These are phyloP conservation scores for Pimephales promelas DNA, from an alignment of 2,113 vertebrate genomes.

Conservation along the genomic window DNA sequence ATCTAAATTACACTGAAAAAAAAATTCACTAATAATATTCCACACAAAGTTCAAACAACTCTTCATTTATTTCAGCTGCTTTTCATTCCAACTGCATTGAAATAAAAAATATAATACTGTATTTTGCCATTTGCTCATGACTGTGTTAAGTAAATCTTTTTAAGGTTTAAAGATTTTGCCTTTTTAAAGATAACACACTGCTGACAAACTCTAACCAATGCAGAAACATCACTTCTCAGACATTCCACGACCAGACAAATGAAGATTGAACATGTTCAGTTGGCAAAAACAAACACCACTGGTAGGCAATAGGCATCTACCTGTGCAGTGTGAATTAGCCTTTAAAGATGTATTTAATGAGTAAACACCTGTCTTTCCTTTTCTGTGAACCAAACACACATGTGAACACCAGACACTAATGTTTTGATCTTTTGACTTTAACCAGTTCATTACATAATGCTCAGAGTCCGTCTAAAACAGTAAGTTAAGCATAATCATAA, in stretches of 20 bases:
- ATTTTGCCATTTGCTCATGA: not conserved
- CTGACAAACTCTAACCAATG: not conserved
- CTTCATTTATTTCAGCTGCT: not conserved
- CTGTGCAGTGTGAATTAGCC: not conserved
- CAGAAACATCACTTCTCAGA: not conserved
- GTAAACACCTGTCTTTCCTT: not conserved
- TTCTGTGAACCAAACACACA: not conserved
- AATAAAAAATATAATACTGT: not conserved
- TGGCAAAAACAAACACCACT: not conserved
- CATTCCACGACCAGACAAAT: not conserved
- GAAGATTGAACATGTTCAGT: not conserved
- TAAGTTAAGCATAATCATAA: conserved; percentile 25
- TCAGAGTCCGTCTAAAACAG: conserved; percentile 29
- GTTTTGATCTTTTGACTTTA: conserved; percentile 39
- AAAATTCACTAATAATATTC: no score
- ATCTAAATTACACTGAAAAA: not conserved
- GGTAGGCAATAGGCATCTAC: not conserved
- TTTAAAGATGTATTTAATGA: not conserved
- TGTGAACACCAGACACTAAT: not conserved
- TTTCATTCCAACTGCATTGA: not conserved
- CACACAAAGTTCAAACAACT: not conserved
- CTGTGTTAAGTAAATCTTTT: not conserved
- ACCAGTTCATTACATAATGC: conserved; percentile 28
- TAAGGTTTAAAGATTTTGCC: no score
- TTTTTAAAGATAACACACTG: not conserved